These are phyloP conservation scores for Netelia virgata DNA, from an alignment of 2,888 invertebrate genomes.

Conservation along the genomic window DNA sequence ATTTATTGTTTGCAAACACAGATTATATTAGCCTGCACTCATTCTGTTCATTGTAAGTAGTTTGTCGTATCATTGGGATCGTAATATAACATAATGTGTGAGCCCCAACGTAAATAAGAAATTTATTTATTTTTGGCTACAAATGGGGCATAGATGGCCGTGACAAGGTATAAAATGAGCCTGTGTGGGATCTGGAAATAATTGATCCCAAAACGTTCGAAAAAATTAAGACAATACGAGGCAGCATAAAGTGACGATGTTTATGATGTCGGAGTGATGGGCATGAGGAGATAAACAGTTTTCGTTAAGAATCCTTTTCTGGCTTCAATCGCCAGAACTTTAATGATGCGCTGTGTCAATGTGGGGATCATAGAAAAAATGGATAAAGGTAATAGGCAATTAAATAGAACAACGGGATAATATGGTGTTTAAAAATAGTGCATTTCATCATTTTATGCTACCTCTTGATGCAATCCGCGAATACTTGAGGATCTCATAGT, in stretches of 20 bases:
- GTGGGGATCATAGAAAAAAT: neutral
- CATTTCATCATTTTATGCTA: constrained; percentile 81
- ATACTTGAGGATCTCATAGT: constrained; percentile 63
- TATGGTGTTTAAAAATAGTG: neutral
- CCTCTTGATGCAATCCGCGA: constrained; percentile 74
- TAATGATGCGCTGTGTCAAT: neutral
- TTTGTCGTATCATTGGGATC: constrained; percentile 60
- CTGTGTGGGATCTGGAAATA: constrained; percentile 82
- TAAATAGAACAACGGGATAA: constrained; percentile 75
- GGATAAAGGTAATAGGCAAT: neutral
- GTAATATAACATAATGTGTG: constrained; percentile 70
- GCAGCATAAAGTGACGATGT: constrained; percentile 81
- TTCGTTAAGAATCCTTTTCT: constrained; percentile 35
- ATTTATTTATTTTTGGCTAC: constrained; percentile 71
- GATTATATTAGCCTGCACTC: constrained; percentile 47
- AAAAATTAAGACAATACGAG: constrained; percentile 82
- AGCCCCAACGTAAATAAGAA: constrained; percentile 75
- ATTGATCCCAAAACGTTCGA: constrained; percentile 82
- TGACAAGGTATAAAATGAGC: constrained; percentile 61
- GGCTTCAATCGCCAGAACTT: constrained; percentile 26
- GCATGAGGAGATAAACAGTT: too few relatives aligned
- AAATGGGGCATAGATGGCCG: constrained; percentile 70
- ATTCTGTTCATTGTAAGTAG: constrained; percentile 57
- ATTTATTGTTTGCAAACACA: constrained; percentile 66
- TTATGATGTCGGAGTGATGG: constrained; percentile 61